Base-by-base conservation (phyloP, 1,140 invertebrate genomes). In the Cydia amplana region DNA sequence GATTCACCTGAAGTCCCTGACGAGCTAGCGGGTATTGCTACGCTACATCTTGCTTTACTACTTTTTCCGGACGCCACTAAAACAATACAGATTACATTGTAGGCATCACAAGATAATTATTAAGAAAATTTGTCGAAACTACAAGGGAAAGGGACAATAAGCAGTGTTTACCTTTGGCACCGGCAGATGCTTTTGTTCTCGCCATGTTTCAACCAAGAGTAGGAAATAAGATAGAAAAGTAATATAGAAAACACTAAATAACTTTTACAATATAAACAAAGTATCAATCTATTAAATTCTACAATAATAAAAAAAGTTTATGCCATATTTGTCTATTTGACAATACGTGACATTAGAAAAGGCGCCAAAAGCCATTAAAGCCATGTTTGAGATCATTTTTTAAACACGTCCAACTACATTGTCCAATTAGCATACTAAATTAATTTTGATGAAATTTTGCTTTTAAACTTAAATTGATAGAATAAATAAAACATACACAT, bases 111-210 rank as follows among this genome's bases (percentile, higher is more conserved):
- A 12, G 3, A n/a, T 18, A n/a, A 51, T 6, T 16, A 4, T n/a
- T 18, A 32, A 14, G 23, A 28, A 28, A 64, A 25, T 14, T 64
- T 0, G 9, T 55, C 40, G 40, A 32, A 20, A 63, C 18, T 72
- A 72, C n/a, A 46, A 36, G 20, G 10, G 1, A 46, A 36, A 55
- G 63, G 40, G 32, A 18, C 73, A 18, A n/a, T n/a, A n/a, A 23
- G n/a, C 16, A 77, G 32, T 7, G 72, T 72, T 72, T 79, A 92
- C 91, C 83, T 87, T 92, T 92, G 28, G 91, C 86, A 9, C 89
- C 90, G 0, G 91, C 91, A 40, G 91, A 91, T 14, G 90, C 91
- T 79, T 89, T 92, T 2, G 91, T 92, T 79, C 91, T 80, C 6
- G 91, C 91, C 91, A 92, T 92, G 36, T 75, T 82, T 40, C 14